A percentile compares a stretch with the other conserved stretches of the same genome.
Evolutionary conservation across 2,797 vertebrate species (phyloP).

Genomic region (Rhinella marina): DNA sequence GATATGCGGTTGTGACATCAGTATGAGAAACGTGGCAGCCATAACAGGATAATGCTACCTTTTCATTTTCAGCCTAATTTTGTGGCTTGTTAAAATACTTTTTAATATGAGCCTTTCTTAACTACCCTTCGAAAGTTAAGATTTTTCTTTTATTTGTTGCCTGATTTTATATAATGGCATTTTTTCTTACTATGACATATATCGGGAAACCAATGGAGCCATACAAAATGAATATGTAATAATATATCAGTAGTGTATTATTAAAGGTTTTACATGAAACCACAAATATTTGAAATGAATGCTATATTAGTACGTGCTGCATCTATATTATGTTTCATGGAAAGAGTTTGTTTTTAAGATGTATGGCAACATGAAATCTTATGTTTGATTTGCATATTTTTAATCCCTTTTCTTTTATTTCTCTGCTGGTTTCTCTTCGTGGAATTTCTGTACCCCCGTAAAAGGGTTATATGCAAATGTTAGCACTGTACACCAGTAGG

Average conservation of each 20-base stretch:
- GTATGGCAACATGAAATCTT: background rate
- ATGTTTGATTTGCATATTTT: background rate
- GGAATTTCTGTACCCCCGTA: no score
- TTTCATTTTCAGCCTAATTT: background rate
- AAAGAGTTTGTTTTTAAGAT: background rate
- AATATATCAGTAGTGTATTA: background rate
- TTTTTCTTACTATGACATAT: background rate
- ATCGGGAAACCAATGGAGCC: background rate
- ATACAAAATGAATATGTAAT: background rate
- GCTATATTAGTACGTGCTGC: background rate
- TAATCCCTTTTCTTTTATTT: background rate
- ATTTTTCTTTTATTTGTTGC: conserved; percentile 22
- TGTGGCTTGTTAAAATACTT: conserved; percentile 11
- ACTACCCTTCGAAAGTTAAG: background rate
- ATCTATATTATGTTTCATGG: background rate
- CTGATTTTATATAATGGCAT: background rate
- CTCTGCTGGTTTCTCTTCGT: no score
- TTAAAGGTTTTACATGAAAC: conserved; percentile 5
- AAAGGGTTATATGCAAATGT: no score
- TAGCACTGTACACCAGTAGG: no score
- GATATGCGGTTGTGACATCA: background rate
- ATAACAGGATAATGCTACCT: background rate
- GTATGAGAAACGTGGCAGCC: background rate
- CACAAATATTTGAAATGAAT: background rate
- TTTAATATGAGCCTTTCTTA: background rate